Evolutionary conservation across 2,113 vertebrate genomes (phyloP), one percentile per base, ranked within the genome.

Genomic region (Macrotis lagotis): DNA sequence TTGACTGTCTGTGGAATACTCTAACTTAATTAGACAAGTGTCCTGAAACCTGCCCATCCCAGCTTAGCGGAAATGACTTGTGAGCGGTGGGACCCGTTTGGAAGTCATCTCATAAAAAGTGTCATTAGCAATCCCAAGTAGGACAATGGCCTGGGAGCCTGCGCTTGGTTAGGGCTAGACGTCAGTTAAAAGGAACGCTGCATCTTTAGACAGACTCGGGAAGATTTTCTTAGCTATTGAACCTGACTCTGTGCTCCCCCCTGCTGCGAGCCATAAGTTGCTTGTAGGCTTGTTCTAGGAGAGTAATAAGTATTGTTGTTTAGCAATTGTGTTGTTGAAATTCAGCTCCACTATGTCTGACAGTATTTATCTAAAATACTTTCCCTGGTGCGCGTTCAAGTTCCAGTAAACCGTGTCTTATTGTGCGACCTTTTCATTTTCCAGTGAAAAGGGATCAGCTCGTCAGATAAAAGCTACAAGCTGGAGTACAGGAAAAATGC

Each of bases 331-430:
- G 98, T 97, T 98, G 98, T 98, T 98, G 98, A 98, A 99, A 99
- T 99, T 99, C 99, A 99, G 98, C 98, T 99, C 98, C 98, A 98
- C 98, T 98, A 94, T 98, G 98, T 98, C 99, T 99, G 98, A 99
- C 98, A 99, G 99, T 99, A 98, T 99, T 99, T 99, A 99, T 99
- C 99, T 99, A 98, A 99, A 99, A 99, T 99, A 99, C 98, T 99
- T 99, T 98, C 98, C 98, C 98, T 97, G 97, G 98, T 98, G 98
- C 98, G 98, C 98, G 98, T 98, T 99, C 98, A 98, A 99, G 98
- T 99, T 99, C 98, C 98, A 98, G 98, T 98, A 99, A 99, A 99
- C 98, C 98, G 98, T 99, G 99, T 99, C 99, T 99, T 99, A 99
- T 99, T 99, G 98, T 98, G 98, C 98, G 98, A 99, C 99, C 99